Conservation (phyloP, 2,797 vertebrate genomes). For the Thalassophryne amazonica region DNA sequence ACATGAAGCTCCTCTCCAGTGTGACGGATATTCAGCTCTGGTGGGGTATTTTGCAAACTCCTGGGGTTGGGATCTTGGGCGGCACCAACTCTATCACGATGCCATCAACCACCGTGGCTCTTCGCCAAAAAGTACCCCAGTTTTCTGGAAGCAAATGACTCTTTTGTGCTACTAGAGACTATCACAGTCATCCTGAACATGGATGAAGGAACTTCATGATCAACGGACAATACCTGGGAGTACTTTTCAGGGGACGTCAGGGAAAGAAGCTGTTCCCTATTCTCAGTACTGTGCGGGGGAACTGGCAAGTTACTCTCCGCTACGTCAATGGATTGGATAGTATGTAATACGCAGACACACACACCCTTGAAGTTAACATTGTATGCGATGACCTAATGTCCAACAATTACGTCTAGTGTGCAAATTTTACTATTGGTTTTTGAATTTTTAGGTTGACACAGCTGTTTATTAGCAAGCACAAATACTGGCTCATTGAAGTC, state of each 20-base stretch:
- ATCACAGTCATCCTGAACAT: slow-evolving; percentile 95
- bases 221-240: slow-evolving; percentile 96
- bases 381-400: background rate
- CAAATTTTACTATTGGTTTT: background rate
- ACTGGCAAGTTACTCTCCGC: slow-evolving; percentile 97
- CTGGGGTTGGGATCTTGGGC: slow-evolving; percentile 98
- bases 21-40: slow-evolving; percentile 93
- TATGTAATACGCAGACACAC: slow-evolving; percentile 73
- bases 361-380: background rate
- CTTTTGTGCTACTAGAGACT: slow-evolving; percentile 93
- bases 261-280: slow-evolving; percentile 97
- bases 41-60: slow-evolving; percentile 93
- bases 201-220: slow-evolving; percentile 99
- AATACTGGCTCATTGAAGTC: no score
- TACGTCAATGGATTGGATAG: slow-evolving; percentile 99
- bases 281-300: slow-evolving; percentile 98
- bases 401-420: background rate
- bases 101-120: slow-evolving; percentile 89
- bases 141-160: slow-evolving; percentile 94
- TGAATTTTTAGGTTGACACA: background rate
- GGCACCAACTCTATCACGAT: slow-evolving; percentile 96
- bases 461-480: background rate
- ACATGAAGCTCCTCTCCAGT: slow-evolving; percentile 88
- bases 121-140: slow-evolving; percentile 84
- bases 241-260: slow-evolving; percentile 95